Percentiles rank a stretch among this genome's conserved stretches.
These are phyloP conservation scores for Sipunculus nudus DNA, from an alignment of 2,888 invertebrate species.

Conservation along the genomic window DNA sequence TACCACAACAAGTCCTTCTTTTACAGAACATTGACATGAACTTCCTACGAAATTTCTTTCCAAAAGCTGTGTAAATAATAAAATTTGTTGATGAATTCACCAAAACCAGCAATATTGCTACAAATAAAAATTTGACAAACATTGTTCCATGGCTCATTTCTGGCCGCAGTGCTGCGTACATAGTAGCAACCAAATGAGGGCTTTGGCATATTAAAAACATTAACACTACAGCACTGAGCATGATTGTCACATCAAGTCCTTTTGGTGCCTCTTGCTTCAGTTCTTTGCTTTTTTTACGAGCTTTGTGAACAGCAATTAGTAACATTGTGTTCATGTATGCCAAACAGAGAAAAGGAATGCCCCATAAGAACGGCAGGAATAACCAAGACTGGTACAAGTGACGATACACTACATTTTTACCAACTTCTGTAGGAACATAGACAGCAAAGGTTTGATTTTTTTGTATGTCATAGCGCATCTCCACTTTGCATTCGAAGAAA, in stretches of 20 bases:
- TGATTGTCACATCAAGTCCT: slow-evolving; percentile 1
- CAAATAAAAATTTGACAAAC: slow-evolving; percentile 1
- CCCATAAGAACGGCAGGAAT: slow-evolving; percentile 7
- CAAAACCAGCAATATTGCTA: not conserved
- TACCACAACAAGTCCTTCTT: no score
- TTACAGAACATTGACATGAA: not conserved
- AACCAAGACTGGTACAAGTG: slow-evolving; percentile 8
- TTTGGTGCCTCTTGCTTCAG: not conserved
- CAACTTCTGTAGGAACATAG: slow-evolving; percentile 5
- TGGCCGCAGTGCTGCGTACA: not conserved
- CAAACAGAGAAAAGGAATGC: slow-evolving; percentile 7
- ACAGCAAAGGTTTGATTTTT: not conserved
- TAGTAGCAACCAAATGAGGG: slow-evolving; percentile 10
- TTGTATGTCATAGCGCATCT: not conserved
- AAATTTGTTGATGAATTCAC: slow-evolving; percentile 8
- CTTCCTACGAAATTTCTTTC: not conserved
- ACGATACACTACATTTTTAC: not conserved
- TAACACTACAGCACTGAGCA: slow-evolving; percentile 4
- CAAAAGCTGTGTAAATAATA: slow-evolving; percentile 7
- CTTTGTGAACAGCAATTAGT: not conserved
- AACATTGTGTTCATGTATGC: slow-evolving; percentile 7
- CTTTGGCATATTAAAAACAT: slow-evolving; percentile 12
- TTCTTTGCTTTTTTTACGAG: not conserved
- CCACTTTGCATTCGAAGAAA: slow-evolving; percentile 4
- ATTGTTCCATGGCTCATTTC: not conserved